phyloP scores from a whole-genome alignment of 2,888 invertebrate species.

The Graphium colonna region DNA sequence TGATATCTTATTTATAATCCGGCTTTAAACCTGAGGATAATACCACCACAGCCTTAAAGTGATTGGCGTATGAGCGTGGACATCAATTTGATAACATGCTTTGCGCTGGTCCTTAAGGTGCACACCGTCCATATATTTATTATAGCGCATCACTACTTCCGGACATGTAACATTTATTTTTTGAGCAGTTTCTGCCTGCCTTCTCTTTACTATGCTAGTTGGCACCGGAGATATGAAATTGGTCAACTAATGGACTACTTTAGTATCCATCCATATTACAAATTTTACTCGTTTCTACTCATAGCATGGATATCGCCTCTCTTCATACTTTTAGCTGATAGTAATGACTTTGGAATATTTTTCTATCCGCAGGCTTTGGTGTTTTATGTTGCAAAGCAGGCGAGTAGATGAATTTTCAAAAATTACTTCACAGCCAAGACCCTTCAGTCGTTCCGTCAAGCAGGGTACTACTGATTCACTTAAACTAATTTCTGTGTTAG shows the following conservation, averaged over 20 bases:
- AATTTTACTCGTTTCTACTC: constrained; percentile 23
- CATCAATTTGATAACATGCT: constrained; percentile 30
- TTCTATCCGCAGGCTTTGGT: constrained; percentile 29
- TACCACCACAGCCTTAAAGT: no score
- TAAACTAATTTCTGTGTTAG: no score
- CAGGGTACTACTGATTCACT: no score
- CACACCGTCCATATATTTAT: constrained; percentile 11
- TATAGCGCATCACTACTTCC: constrained; percentile 25
- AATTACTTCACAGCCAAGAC: constrained; percentile 27
- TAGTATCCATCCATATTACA: no score
- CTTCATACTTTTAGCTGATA: constrained; percentile 23
- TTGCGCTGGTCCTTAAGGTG: no score
- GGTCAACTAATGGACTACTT: constrained; percentile 30
- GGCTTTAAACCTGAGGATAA: no score
- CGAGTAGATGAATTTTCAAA: constrained; percentile 25
- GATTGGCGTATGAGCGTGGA: no score
- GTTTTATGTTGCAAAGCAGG: constrained; percentile 25
- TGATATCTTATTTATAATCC: no score
- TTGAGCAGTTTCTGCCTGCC: constrained; percentile 27
- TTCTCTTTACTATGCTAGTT: constrained; percentile 22
- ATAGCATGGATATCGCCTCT: constrained; percentile 17
- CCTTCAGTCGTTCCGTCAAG: constrained; percentile 11
- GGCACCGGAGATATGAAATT: constrained; percentile 31
- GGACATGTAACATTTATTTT: no score
- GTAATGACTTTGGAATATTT: constrained; percentile 26